phyloP scores from a whole-genome alignment of 2,113 vertebrate genomes.

The Morone chrysops region DNA sequence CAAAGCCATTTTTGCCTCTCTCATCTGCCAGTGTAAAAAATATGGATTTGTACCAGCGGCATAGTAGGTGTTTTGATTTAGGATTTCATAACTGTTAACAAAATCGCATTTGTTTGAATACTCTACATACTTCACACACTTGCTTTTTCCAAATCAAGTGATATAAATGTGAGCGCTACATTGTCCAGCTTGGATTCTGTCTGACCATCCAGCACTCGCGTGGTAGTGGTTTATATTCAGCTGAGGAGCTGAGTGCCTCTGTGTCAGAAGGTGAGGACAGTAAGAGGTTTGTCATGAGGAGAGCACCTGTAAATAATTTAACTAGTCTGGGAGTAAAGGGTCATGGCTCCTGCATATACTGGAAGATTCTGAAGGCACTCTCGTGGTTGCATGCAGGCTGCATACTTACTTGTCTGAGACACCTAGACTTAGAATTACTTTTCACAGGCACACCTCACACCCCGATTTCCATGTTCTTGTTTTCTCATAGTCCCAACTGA shows the following conservation, averaged over 20 bases:
- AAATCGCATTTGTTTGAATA: conserved; percentile 27
- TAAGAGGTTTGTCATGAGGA: conserved; percentile 67
- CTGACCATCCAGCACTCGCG: not conserved
- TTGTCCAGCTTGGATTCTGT: not conserved
- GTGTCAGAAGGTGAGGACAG: conserved; percentile 68
- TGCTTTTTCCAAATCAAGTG: not conserved
- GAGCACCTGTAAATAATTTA: conserved; percentile 77
- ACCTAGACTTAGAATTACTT: conserved; percentile 14
- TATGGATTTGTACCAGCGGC: conserved; percentile 24
- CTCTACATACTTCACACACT: not conserved
- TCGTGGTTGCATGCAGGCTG: conserved; percentile 9
- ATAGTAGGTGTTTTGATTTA: conserved; percentile 19
- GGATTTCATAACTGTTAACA: conserved; percentile 16
- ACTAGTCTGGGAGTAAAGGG: conserved; percentile 68
- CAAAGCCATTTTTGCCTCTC: conserved; percentile 35
- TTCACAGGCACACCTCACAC: not conserved
- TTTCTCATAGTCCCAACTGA: not conserved
- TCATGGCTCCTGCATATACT: conserved; percentile 62
- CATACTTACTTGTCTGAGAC: conserved; percentile 22
- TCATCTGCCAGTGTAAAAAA: conserved; percentile 47
- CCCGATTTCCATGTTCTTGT: conserved; percentile 16
- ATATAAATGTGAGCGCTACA: not conserved
- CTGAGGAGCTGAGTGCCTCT: conserved; percentile 48
- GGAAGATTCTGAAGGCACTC: conserved; percentile 38
- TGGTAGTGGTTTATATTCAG: conserved; percentile 60